These are phyloP conservation scores for Enhydra lutris DNA, from an alignment of 2,113 vertebrate species.

Conservation along the genomic window DNA sequence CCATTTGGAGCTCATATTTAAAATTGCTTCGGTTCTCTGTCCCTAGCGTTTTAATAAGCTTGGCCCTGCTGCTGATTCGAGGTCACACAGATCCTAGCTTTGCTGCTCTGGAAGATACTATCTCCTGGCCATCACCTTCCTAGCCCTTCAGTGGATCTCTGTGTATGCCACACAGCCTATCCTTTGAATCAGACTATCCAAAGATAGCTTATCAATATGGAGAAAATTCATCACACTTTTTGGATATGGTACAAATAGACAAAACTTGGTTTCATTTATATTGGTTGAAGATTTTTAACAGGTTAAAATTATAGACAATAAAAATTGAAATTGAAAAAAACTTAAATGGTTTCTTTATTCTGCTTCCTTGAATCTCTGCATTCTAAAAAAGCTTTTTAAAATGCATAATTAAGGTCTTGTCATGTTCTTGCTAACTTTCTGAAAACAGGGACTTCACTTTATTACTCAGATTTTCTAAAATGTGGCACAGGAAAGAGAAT, in stretches of 20 bases:
- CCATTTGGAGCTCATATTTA: not conserved
- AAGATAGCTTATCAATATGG: not conserved
- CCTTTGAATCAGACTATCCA: not conserved
- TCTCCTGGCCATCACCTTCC: not conserved
- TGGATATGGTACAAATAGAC: not conserved
- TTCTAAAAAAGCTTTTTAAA: not conserved
- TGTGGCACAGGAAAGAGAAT: not conserved
- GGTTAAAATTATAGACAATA: not conserved
- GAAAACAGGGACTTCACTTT: not conserved
- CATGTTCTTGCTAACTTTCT: constrained; percentile 14
- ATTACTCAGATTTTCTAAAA: constrained; percentile 35
- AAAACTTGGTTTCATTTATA: constrained; percentile 11
- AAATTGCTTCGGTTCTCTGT: not conserved
- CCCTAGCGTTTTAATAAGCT: not conserved
- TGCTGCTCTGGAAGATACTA: not conserved
- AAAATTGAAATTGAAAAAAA: not conserved
- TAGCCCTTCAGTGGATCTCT: not conserved
- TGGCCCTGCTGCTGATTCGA: not conserved
- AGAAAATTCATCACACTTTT: not conserved
- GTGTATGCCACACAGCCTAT: not conserved
- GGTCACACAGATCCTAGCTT: not conserved
- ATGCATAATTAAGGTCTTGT: not conserved
- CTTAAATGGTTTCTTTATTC: not conserved
- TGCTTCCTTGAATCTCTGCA: not conserved
- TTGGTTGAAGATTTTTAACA: not conserved